Conservation (phyloP, 2,113 vertebrate species). For the Ranitomeya variabilis region DNA sequence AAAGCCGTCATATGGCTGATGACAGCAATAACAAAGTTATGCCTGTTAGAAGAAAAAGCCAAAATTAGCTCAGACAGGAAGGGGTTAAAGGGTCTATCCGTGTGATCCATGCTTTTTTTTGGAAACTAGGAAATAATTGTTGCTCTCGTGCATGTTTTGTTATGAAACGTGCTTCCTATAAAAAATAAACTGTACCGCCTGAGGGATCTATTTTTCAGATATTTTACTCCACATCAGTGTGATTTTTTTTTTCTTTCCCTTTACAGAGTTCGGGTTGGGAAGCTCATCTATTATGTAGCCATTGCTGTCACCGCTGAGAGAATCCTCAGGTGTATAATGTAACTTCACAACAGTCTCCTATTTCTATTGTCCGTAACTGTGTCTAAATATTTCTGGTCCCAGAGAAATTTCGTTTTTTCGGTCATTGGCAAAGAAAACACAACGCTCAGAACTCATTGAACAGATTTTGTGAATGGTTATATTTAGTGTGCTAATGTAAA, state of each 20-base stretch:
- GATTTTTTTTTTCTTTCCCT: neutral
- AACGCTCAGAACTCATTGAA: slow-evolving; percentile 1
- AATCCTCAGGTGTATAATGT: slow-evolving; percentile 7
- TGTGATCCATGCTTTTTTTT: neutral
- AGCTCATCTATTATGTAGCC: neutral
- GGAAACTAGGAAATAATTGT: neutral
- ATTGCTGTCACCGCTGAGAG: neutral
- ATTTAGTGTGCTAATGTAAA: slow-evolving; percentile 18
- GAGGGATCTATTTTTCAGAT: neutral
- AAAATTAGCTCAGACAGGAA: too few species aligned
- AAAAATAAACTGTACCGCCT: neutral
- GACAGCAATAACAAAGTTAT: too few species aligned
- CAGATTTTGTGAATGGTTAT: neutral
- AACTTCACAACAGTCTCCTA: neutral
- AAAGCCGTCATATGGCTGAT: too few species aligned
- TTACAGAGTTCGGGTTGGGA: neutral
- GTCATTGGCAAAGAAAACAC: neutral
- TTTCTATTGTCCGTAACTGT: neutral
- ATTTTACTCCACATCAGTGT: neutral
- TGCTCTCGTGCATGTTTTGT: neutral
- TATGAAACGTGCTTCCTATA: neutral
- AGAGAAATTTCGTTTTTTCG: slow-evolving; percentile 2
- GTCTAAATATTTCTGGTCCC: slow-evolving; percentile 1
- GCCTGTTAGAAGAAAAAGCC: too few species aligned
- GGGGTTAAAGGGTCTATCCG: neutral